Evolutionary conservation across 2,797 vertebrate species (phyloP).

Genomic region (Okamejei kenojei): DNA sequence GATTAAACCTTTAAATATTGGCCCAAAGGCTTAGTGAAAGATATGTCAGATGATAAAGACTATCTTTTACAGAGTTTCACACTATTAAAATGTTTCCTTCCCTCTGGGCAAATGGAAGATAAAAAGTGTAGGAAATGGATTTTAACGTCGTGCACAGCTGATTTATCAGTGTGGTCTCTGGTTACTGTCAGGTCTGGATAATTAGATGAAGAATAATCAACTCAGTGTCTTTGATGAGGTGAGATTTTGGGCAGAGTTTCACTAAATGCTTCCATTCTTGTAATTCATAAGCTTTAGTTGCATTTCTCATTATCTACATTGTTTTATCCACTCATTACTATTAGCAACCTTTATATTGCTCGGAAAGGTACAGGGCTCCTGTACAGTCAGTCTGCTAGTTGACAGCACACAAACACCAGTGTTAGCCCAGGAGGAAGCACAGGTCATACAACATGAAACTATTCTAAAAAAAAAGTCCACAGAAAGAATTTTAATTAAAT

Average conservation of each 20-base stretch:
- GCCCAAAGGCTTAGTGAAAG: slow-evolving; percentile 19
- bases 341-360: not conserved
- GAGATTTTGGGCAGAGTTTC: not conserved
- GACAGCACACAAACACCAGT: not conserved
- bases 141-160: not conserved
- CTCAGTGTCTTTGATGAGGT: not conserved
- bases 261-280: not conserved
- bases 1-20: not conserved
- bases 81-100: not conserved
- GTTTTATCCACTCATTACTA: not conserved
- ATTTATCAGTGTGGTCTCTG: not conserved
- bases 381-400: too few relatives aligned
- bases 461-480: not conserved
- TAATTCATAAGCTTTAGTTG: not conserved
- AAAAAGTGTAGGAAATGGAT: slow-evolving; percentile 6
- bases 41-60: slow-evolving; percentile 1
- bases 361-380: not conserved
- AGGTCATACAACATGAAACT: not conserved
- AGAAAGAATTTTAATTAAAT: not conserved
- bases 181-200: not conserved
- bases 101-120: not conserved
- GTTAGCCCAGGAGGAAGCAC: not conserved
- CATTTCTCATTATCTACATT: not conserved
- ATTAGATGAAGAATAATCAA: not conserved
- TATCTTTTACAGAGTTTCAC: not conserved